Conservation (phyloP, 1,140 invertebrate genomes). For the Camponotus floridanus region DNA sequence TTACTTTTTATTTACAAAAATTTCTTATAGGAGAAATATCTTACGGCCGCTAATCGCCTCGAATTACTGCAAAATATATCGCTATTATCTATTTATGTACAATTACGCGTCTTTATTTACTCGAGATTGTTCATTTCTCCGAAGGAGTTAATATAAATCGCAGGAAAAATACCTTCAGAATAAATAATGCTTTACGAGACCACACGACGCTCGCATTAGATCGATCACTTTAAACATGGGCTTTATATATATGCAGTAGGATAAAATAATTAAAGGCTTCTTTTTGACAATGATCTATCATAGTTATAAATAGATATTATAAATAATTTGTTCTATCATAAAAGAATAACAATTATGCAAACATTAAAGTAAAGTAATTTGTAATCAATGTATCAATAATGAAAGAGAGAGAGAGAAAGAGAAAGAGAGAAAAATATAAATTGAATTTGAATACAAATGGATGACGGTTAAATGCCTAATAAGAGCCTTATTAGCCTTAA, state of each 20-base stretch:
- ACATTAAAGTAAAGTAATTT: slow-evolving; percentile 10
- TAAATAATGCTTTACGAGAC: slow-evolving; percentile 65
- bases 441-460: neutral
- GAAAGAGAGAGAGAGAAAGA: neutral
- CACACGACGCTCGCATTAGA: slow-evolving; percentile 20
- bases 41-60: slow-evolving; percentile 31
- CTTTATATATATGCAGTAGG: neutral
- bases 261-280: slow-evolving; percentile 49
- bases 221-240: neutral
- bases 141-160: neutral
- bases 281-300: neutral
- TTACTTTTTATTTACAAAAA: slow-evolving; percentile 63
- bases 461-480: neutral
- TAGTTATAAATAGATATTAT: neutral
- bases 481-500: slow-evolving; percentile 33
- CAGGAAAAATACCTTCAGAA: slow-evolving; percentile 33
- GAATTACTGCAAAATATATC: slow-evolving; percentile 42
- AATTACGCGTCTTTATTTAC: slow-evolving; percentile 55
- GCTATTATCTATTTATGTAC: slow-evolving; percentile 68
- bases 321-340: neutral
- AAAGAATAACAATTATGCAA: neutral
- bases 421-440: neutral
- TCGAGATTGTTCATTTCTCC: slow-evolving; percentile 28
- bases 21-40: slow-evolving; percentile 12
- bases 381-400: neutral